Conservation (phyloP, 1,140 invertebrate species). For the Paramacrobiotus metropolitanus region DNA sequence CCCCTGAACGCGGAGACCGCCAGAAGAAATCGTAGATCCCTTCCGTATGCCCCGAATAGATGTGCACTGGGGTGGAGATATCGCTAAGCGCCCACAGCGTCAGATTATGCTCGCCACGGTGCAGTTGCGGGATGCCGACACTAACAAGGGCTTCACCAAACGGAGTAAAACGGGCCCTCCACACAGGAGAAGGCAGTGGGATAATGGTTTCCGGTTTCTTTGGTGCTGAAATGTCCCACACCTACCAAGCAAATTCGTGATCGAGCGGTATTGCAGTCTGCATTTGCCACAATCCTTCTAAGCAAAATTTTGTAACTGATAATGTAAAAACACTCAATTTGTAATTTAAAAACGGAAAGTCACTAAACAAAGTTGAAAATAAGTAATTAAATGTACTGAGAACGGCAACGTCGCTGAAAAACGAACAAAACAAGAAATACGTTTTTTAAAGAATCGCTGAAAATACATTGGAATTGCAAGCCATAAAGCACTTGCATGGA, state of each 20-base stretch:
- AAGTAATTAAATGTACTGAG: no score
- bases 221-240: conserved; percentile 68
- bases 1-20: conserved; percentile 29
- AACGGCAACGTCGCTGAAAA: no score
- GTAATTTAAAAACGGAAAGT: no score
- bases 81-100: conserved; percentile 48
- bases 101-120: conserved; percentile 45
- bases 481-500: no score
- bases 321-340: no score
- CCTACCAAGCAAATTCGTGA: conserved; percentile 21
- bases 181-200: conserved; percentile 61
- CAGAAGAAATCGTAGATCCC: conserved; percentile 84
- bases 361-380: no score
- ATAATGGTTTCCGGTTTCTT: conserved; percentile 52
- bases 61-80: conserved; percentile 42
- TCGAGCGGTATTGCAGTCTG: no score
- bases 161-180: conserved; percentile 72
- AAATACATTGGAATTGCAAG: no score
- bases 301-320: no score
- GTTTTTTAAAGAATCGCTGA: no score
- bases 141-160: conserved; percentile 77
- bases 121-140: conserved; percentile 54
- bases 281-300: no score
- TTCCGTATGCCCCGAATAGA: conserved; percentile 73
- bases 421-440: no score